These are phyloP conservation scores for Tachypleus tridentatus DNA, from an alignment of 1,140 invertebrate species.

Conservation along the genomic window DNA sequence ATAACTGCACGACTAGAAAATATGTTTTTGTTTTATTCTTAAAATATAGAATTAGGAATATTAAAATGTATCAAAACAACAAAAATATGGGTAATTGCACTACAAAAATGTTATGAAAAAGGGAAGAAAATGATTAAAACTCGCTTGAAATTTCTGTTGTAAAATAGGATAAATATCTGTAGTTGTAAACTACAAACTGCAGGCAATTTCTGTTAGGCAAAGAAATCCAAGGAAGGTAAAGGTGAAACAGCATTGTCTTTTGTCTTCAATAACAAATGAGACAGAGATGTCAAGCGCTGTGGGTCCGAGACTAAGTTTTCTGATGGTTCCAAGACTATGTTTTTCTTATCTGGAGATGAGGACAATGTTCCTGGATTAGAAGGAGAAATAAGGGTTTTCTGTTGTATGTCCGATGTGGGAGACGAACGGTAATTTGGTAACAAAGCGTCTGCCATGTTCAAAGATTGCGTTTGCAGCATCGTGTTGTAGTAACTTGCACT, in stretches of 20 bases:
- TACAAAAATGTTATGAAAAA: no score
- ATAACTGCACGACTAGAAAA: no score
- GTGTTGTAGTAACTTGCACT: constrained; percentile 11
- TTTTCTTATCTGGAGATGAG: constrained; percentile 7
- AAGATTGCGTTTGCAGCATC: constrained; percentile 10
- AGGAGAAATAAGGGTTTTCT: constrained; percentile 5
- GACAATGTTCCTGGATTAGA: constrained; percentile 11
- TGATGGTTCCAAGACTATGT: not conserved
- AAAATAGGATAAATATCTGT: no score
- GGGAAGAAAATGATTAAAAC: no score
- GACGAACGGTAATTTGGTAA: constrained; percentile 6
- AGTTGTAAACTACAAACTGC: no score
- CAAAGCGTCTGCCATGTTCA: constrained; percentile 4
- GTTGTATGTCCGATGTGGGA: constrained; percentile 12
- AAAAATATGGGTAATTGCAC: no score
- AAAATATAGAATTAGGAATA: no score
- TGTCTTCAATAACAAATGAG: constrained; percentile 15
- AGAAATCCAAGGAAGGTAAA: constrained; percentile 17
- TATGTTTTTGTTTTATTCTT: no score
- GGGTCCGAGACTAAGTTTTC: constrained; percentile 11
- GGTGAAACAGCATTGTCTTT: constrained; percentile 19
- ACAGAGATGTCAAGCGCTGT: constrained; percentile 12
- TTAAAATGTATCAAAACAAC: no score
- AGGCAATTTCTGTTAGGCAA: constrained; percentile 7
- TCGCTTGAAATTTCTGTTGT: no score